Percentiles rank a stretch among this genome's conserved stretches.
Evolutionary conservation across 2,797 vertebrate species (phyloP).

Genomic region (Leuciscus waleckii): DNA sequence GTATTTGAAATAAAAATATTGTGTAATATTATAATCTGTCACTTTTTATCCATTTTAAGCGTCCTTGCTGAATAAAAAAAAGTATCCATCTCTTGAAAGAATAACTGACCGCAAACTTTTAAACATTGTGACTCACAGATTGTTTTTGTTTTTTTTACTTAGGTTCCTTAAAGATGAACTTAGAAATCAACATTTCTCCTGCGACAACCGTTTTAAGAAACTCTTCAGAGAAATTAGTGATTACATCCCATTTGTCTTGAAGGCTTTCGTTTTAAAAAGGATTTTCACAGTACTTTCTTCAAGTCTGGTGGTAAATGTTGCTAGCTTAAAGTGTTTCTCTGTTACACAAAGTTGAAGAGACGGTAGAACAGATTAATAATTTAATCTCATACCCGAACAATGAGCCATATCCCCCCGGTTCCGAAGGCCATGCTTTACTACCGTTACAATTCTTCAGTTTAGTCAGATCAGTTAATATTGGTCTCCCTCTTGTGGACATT

Average conservation of each 20-base stretch:
- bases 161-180: background rate
- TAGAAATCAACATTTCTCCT: background rate
- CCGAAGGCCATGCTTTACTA: background rate
- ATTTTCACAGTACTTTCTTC: background rate
- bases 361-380: background rate
- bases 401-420: background rate
- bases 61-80: background rate
- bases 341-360: background rate
- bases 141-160: too few relatives aligned
- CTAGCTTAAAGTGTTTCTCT: background rate
- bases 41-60: background rate
- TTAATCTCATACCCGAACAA: background rate
- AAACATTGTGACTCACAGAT: background rate
- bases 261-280: background rate
- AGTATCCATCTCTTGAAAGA: background rate
- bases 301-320: background rate
- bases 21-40: background rate
- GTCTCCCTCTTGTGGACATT: slow-evolving; percentile 34
- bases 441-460: background rate
- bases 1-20: background rate
- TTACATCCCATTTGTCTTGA: background rate
- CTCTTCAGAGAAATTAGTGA: background rate
- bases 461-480: background rate
- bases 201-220: background rate
- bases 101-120: background rate